phyloP scores from a whole-genome alignment of 1,140 invertebrate genomes.

The Eueides isabella region DNA sequence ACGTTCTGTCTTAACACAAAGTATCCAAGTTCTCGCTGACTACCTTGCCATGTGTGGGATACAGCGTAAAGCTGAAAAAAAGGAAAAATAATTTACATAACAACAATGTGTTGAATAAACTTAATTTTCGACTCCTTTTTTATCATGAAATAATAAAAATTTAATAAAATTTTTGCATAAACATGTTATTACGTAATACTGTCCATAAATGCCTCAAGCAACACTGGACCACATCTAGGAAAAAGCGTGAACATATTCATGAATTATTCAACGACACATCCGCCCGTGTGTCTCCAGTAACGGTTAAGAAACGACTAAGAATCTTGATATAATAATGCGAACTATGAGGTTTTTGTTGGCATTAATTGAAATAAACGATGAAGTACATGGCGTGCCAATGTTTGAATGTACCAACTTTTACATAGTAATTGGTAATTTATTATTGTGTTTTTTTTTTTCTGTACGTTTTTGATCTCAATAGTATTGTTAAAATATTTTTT shows the following conservation, averaged over 20 bases:
- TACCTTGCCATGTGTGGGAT: too few relatives aligned
- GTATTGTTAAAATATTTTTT: too few relatives aligned
- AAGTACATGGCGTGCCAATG: constrained; percentile 8
- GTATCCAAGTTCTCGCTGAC: background rate
- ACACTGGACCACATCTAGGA: constrained; percentile 19
- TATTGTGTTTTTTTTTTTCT: background rate
- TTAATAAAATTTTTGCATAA: background rate
- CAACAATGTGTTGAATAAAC: too few relatives aligned
- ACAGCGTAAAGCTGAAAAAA: too few relatives aligned
- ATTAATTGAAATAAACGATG: constrained; percentile 38
- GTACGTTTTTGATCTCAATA: too few relatives aligned
- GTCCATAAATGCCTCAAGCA: constrained; percentile 19
- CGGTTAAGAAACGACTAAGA: constrained; percentile 46
- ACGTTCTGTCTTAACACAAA: background rate
- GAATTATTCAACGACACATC: constrained; percentile 38
- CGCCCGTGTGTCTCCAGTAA: constrained; percentile 40
- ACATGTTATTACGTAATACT: background rate
- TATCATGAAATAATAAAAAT: background rate
- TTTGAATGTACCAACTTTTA: constrained; percentile 24
- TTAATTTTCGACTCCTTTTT: too few relatives aligned
- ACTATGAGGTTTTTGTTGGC: constrained; percentile 48
- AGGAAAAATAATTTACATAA: too few relatives aligned
- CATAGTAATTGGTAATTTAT: background rate
- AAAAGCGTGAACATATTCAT: constrained; percentile 39
- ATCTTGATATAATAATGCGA: constrained; percentile 57